Evolutionary conservation across 2,888 invertebrate species (phyloP).

Genomic region (Synanthedon myopaeformis): DNA sequence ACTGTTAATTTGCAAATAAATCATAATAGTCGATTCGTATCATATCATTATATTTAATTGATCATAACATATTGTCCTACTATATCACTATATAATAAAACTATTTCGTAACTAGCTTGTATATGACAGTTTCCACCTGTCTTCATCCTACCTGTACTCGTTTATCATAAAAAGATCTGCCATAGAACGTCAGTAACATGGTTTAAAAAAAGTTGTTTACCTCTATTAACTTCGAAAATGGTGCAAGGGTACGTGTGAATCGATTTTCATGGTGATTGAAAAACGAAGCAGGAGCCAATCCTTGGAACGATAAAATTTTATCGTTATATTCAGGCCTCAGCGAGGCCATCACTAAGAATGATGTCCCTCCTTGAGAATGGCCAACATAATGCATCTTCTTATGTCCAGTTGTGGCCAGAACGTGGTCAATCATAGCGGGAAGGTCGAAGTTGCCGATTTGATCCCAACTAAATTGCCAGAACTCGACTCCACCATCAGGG

Average conservation of each 20-base stretch:
- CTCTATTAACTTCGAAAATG: conserved; percentile 24
- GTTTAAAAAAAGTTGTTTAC: conserved; percentile 14
- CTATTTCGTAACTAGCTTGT: no score
- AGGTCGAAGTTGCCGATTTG: conserved; percentile 39
- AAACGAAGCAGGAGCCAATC: conserved; percentile 42
- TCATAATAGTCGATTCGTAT: no score
- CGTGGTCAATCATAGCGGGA: conserved; percentile 31
- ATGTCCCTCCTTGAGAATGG: conserved; percentile 48
- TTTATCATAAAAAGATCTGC: no score
- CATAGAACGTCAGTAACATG: not conserved
- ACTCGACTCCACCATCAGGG: conserved; percentile 26
- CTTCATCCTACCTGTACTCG: no score
- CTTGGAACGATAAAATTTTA: conserved; percentile 44
- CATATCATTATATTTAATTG: no score
- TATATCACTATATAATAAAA: no score
- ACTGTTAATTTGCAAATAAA: no score
- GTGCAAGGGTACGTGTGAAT: conserved; percentile 17
- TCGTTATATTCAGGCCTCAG: conserved; percentile 40
- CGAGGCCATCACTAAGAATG: conserved; percentile 41
- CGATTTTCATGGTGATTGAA: conserved; percentile 25
- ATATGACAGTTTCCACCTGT: no score
- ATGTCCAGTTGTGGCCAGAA: conserved; percentile 23
- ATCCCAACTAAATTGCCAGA: conserved; percentile 47
- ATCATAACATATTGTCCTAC: no score
- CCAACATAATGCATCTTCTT: conserved; percentile 41